Evolutionary conservation across 2,113 vertebrate species (phyloP).

Genomic region (Theropithecus gelada): DNA sequence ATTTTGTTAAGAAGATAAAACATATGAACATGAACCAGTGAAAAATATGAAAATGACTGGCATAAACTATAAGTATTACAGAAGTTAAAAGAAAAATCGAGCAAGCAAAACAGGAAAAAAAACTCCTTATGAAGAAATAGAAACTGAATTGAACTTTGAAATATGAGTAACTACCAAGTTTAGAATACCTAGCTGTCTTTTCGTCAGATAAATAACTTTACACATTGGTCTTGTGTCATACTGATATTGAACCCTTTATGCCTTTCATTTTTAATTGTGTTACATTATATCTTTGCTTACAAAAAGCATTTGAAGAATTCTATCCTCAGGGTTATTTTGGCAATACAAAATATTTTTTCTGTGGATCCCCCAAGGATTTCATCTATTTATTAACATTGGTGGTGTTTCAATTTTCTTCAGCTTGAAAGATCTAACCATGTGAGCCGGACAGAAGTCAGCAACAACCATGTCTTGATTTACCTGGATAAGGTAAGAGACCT

Average conservation of each 20-base stretch:
- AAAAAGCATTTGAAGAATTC: background rate
- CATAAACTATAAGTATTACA: background rate
- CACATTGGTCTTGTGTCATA: background rate
- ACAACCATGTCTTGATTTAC: constrained; percentile 73
- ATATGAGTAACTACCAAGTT: background rate
- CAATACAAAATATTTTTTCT: constrained; percentile 10
- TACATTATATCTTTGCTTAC: background rate
- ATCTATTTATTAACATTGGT: constrained; percentile 30
- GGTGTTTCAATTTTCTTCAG: constrained; percentile 47
- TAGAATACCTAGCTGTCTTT: background rate
- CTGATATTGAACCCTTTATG: background rate
- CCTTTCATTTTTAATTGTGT: background rate
- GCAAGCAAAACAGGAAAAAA: background rate
- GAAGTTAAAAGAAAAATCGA: constrained; percentile 13
- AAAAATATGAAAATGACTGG: background rate
- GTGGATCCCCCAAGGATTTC: background rate
- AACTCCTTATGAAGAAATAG: background rate
- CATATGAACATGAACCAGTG: background rate
- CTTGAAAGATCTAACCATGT: constrained; percentile 55
- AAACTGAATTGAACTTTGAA: background rate
- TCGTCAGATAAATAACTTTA: background rate
- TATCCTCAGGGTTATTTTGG: background rate
- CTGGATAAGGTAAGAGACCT: constrained; percentile 64
- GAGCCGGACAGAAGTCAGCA: constrained; percentile 72
- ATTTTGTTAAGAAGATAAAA: background rate